Evolutionary conservation across 2,113 vertebrate genomes (phyloP).

Genomic region (Chrysemys picta): DNA sequence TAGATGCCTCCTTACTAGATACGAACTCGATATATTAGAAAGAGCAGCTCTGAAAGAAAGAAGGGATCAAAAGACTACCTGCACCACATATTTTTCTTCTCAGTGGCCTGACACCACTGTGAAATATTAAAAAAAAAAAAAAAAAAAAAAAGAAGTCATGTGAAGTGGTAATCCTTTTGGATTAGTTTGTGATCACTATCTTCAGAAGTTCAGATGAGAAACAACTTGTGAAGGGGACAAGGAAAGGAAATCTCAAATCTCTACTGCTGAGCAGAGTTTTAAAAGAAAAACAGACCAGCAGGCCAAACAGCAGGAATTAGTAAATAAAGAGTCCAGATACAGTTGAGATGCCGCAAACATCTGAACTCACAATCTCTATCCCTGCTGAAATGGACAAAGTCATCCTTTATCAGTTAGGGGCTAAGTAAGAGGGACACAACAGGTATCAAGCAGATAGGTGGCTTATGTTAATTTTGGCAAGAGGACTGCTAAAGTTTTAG

Average conservation of each 20-base stretch:
- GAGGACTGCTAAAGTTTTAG: neutral
- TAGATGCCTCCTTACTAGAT: fast-evolving
- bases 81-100: neutral
- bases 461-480: neutral
- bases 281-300: neutral
- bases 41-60: neutral
- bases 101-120: neutral
- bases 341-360: neutral
- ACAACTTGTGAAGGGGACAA: neutral
- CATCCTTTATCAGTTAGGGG: neutral
- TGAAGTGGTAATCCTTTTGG: neutral
- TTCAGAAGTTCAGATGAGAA: neutral
- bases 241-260: neutral
- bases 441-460: neutral
- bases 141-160: too few relatives aligned
- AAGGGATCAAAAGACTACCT: neutral
- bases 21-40: neutral
- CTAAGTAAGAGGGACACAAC: neutral
- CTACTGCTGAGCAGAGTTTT: neutral
- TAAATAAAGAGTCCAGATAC: neutral
- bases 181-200: neutral
- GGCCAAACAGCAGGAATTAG: neutral
- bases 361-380: neutral
- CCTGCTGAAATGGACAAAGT: neutral
- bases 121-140: too few relatives aligned